Base-by-base conservation (phyloP, 2,888 invertebrate genomes). In the Zele albiditarsus region DNA sequence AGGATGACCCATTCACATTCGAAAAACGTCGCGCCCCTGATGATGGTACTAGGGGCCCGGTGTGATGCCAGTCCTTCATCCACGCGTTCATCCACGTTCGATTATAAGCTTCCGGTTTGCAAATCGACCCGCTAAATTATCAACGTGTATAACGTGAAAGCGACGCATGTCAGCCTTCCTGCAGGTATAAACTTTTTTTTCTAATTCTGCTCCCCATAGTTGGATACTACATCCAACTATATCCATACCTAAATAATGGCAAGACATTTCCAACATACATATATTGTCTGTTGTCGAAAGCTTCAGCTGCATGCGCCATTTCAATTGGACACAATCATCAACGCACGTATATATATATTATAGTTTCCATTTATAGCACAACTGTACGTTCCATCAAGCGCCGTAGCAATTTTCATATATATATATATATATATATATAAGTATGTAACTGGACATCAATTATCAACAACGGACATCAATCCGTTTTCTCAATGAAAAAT, bases 1-100 rank as follows among this genome's bases (percentile, higher is more conserved):
- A 73, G 83, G 84, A 83, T 87, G 85, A 88, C 84, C 86, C 84
- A 74, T 83, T 73, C 75, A 71, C 6, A 8, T 5, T 53, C 0
- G 68, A 62, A 68, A 53, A 62, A 63, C 75, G 63, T 76, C 72
- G 70, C 71, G 73, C 31, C 72, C 73, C 31, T 42, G 16, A 60
- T 60, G 71, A 77, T 75, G 38, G 16, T 20, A 63, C 5, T 25
- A 65, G 14, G 42, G 60, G 31, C 57, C 63, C 57, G 31, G 2
- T 33, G 38, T 58, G 20, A 58, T 16, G 14, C 68, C 66, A 65
- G 76, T 77, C 80, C 80, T 74, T 27, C 66, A 58, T 67, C 74
- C 76, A 73, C 76, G 65, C 73, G 73, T 65, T 53, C 53, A 46
- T 57, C 49, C 38, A 25, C 68, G 53, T 57, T 69, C 25, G 49